A percentile compares a stretch with the other conserved stretches of the same genome.
These are phyloP conservation scores for Leptobrachium leishanense DNA, from an alignment of 2,113 vertebrate genomes.

Conservation along the genomic window DNA sequence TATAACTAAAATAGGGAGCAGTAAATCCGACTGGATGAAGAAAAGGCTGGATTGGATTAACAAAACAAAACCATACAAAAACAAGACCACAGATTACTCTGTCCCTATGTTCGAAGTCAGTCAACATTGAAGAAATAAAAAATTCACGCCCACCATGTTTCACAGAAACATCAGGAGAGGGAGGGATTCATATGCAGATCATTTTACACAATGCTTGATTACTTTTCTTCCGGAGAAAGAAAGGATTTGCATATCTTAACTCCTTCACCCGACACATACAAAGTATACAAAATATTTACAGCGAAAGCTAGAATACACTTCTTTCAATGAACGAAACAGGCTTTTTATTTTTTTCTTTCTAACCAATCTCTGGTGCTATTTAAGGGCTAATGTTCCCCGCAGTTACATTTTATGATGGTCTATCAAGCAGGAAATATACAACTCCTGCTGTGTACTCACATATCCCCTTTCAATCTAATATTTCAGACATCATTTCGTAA, in stretches of 20 bases:
- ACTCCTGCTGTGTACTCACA: slow-evolving; percentile 62
- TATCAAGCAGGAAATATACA: slow-evolving; percentile 61
- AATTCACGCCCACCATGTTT: too few relatives aligned
- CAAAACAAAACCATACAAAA: too few relatives aligned
- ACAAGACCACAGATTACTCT: too few relatives aligned
- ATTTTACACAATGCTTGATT: not conserved
- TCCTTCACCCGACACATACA: slow-evolving; percentile 32
- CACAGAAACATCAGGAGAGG: too few relatives aligned
- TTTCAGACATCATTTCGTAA: slow-evolving; percentile 68
- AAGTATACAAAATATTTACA: not conserved
- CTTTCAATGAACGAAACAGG: slow-evolving; percentile 42
- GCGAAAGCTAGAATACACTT: slow-evolving; percentile 23
- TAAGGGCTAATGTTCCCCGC: slow-evolving; percentile 45
- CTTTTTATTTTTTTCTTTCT: slow-evolving; percentile 10
- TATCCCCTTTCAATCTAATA: slow-evolving; percentile 63
- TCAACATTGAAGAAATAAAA: too few relatives aligned
- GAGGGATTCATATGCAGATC: too few relatives aligned
- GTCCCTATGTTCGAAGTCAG: too few relatives aligned
- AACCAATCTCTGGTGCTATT: slow-evolving; percentile 40
- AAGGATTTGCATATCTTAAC: slow-evolving; percentile 27
- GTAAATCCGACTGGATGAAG: too few relatives aligned
- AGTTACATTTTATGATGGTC: slow-evolving; percentile 47
- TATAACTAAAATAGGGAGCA: too few relatives aligned
- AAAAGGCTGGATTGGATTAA: too few relatives aligned
- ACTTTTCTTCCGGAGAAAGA: not conserved